Base-by-base conservation (phyloP, 1,140 invertebrate genomes). In the Monochamus saltuarius region DNA sequence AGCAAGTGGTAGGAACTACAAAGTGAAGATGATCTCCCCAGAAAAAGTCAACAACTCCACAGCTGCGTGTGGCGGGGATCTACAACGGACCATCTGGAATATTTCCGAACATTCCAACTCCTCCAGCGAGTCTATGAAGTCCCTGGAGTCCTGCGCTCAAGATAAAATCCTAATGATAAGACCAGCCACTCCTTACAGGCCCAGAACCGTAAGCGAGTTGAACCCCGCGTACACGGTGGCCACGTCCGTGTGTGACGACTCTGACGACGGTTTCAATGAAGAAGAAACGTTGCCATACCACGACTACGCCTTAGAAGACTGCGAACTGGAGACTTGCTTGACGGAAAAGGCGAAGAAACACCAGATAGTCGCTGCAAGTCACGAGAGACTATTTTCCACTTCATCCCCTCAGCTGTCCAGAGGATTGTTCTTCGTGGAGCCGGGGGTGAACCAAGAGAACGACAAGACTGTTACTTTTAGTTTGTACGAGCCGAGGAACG, bases 61-160 rank as follows among this genome's bases (percentile, higher is more conserved):
- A 4, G 71, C 77, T 1, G 68, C 78, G 4, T 76, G 75, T 8
- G 72, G 75, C 0, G 75, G 74, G 35, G 74, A 76, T 36, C 68
- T 74, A 0, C 47, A 67, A 43, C 69, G 74, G 0, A 74, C 75
- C 17, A 79, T 80, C 59, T 81, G 79, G 79, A 69, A 70, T 35
- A 73, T 75, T 17, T 60, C 77, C 38, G 78, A 80, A 68, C 59
- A 62, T 1, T 75, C 76, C 1, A 50, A 42, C 9, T 60, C 62
- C 11, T 70, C 69, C 4, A 62, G 66, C n/a, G 69, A 69, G 39
- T 67, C 67, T 2, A 37, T 66, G 9, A 67, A 64, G 14, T 50
- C 56, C 13, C 16, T 56, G 8, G 47, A 64, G 17, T 34, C 51
- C 16, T 51, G 17, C 35, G 46, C 45, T 39, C 50, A 62, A 34